Percentiles rank a stretch among this genome's conserved stretches.
Conservation (phyloP, 2,888 invertebrate genomes). For the Syrphus vitripennis region DNA sequence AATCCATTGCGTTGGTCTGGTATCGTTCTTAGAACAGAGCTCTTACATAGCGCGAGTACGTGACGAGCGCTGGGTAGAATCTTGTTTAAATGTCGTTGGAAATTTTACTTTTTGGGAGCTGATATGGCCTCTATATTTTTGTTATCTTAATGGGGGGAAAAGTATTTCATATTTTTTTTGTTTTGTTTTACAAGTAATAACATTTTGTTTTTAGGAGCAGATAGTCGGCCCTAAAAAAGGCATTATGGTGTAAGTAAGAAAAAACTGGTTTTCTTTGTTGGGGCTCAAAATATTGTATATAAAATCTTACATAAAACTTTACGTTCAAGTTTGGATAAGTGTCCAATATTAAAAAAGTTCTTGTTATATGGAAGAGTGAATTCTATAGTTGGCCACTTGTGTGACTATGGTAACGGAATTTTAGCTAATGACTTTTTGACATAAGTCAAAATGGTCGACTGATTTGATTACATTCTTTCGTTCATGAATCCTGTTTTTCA, state of each 20-base stretch:
- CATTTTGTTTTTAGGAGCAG: background rate
- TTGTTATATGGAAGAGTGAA: too few relatives aligned
- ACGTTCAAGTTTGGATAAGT: too few relatives aligned
- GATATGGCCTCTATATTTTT: constrained; percentile 61
- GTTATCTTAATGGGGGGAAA: constrained; percentile 43
- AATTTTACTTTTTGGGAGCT: constrained; percentile 4
- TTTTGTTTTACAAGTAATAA: background rate
- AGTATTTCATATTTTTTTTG: constrained; percentile 8
- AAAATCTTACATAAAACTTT: too few relatives aligned
- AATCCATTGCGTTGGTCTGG: constrained; percentile 62
- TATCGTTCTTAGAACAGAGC: background rate
- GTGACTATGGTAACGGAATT: too few relatives aligned
- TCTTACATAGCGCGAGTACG: constrained; percentile 48
- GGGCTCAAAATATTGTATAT: background rate
- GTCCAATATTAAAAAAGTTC: too few relatives aligned
- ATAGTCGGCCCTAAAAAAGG: too few relatives aligned
- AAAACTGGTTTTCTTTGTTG: background rate
- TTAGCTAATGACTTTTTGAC: too few relatives aligned
- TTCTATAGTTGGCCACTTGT: too few relatives aligned
- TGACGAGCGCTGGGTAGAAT: constrained; percentile 51
- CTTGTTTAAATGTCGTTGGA: constrained; percentile 42
- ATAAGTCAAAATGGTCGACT: too few relatives aligned
- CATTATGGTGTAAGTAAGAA: background rate
- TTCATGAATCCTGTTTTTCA: too few relatives aligned
- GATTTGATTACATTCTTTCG: too few relatives aligned